Evolutionary conservation across 2,888 invertebrate genomes (phyloP), one percentile per base, ranked within the genome.

Genomic region (Clivina fossor): DNA sequence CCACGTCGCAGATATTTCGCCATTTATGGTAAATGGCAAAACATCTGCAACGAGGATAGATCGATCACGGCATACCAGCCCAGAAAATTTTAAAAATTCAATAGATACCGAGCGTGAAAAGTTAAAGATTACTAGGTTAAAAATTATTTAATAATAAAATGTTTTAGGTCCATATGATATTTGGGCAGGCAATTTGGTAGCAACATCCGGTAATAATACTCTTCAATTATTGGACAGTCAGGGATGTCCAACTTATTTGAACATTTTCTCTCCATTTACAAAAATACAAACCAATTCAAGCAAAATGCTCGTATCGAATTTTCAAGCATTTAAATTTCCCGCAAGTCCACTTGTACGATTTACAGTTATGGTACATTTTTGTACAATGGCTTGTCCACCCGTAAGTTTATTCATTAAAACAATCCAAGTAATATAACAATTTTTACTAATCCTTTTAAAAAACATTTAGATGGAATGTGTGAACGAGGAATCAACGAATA

Each of bases 261-360:
- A 73, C 26, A 75, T 80, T 18, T 80, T 80, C 61, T 79, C 80
- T 1, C 69, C 72, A 0, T 64, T 80, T 33, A 70, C 69, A 40
- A 77, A 77, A 63, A 59, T 71, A 2, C 66, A 64, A 13, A 70
- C 68, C 0, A 65, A 66, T 2, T 65, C 67, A 2, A 68, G 68
- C 2, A 73, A 66, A 60, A 66, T 79, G 35, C 71, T 89, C 13
- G 73, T 78, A 0, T 80, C 83, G 2, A 78, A 80, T 15, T 92
- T 91, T 71, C 85, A 87, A 67, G 93, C 92, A 0, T 93, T 93
- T 72, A 88, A 92, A 60, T 93, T 93, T 73, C 86, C 90, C 0
- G 84, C 86, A 8, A 89, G 91, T n/a, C 84, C 88, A 22, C 80
- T 89, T 4, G 88, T 93, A 0, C 79, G 86, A 59, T 93, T 93